Conservation (phyloP, 2,797 vertebrate species). For the Pempheris klunzingeri region DNA sequence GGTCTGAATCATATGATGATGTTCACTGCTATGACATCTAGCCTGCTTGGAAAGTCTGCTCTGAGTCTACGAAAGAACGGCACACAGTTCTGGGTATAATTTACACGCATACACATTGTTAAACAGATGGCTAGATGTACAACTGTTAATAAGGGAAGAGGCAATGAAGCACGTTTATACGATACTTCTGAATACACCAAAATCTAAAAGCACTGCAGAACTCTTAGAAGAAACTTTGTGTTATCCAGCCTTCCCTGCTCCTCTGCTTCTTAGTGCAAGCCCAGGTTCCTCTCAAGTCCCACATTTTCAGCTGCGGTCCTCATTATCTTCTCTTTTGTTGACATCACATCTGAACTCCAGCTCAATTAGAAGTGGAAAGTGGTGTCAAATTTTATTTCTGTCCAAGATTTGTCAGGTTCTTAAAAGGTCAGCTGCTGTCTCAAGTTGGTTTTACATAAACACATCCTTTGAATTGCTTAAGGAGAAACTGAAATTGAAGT, state of each 20-base stretch:
- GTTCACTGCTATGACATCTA: slow-evolving; percentile 23
- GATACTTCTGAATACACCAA: neutral
- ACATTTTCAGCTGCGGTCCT: neutral
- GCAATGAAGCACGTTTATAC: neutral
- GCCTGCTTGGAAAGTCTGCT: slow-evolving; percentile 8
- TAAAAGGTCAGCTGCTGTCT: neutral
- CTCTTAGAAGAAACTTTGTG: neutral
- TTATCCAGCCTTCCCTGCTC: neutral
- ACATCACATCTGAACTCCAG: slow-evolving; percentile 12
- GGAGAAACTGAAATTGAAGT: neutral
- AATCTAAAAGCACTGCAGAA: neutral
- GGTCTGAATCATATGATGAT: slow-evolving; percentile 63
- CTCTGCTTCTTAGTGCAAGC: neutral
- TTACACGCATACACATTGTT: neutral
- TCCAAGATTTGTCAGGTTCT: neutral
- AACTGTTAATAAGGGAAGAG: neutral
- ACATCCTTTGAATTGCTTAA: neutral
- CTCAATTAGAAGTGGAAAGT: slow-evolving; percentile 19
- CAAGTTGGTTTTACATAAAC: neutral
- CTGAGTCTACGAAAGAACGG: neutral
- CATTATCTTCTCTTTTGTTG: slow-evolving; percentile 17
- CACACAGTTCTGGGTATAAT: neutral
- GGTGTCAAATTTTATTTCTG: neutral
- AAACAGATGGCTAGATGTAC: neutral
- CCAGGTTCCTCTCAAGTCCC: neutral